These are phyloP conservation scores for Erpetoichthys calabaricus DNA, from an alignment of 2,797 vertebrate species.

Conservation along the genomic window DNA sequence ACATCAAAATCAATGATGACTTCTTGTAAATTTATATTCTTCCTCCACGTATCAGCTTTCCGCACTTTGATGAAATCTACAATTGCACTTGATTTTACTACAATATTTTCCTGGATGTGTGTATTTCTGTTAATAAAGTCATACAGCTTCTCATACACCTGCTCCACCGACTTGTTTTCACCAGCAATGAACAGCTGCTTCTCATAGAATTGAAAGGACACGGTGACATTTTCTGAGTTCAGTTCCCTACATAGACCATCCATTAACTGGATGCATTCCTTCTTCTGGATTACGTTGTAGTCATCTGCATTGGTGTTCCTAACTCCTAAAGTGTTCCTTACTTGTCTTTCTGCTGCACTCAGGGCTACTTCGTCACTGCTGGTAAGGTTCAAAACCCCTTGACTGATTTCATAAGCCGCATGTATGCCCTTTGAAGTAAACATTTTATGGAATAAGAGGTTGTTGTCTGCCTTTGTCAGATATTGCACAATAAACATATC, in stretches of 20 bases:
- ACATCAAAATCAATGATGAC: slow-evolving; percentile 33
- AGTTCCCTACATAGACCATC: slow-evolving; percentile 21
- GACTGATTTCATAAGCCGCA: slow-evolving; percentile 41
- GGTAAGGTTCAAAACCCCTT: slow-evolving; percentile 31
- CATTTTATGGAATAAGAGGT: slow-evolving; percentile 39
- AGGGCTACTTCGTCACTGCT: slow-evolving; percentile 35
- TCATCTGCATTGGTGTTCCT: slow-evolving; percentile 41
- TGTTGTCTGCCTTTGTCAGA: slow-evolving; percentile 34
- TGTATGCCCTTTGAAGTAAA: slow-evolving; percentile 45
- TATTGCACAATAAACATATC: slow-evolving; percentile 40
- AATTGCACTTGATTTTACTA: slow-evolving; percentile 21
- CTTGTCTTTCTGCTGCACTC: slow-evolving; percentile 40
- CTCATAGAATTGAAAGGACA: slow-evolving; percentile 27
- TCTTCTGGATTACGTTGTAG: slow-evolving; percentile 25
- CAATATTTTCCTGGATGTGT: slow-evolving; percentile 31
- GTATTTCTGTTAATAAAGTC: slow-evolving; percentile 50
- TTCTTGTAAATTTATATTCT: slow-evolving; percentile 21
- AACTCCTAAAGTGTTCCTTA: slow-evolving; percentile 34
- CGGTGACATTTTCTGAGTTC: slow-evolving; percentile 18
- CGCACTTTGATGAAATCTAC: slow-evolving; percentile 44
- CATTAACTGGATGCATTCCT: slow-evolving; percentile 46
- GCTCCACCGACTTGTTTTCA: slow-evolving; percentile 27
- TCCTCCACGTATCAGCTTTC: slow-evolving; percentile 18
- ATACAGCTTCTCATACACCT: slow-evolving; percentile 27
- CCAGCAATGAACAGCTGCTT: slow-evolving; percentile 51